Evolutionary conservation across 2,113 vertebrate genomes (phyloP), one percentile per base, ranked within the genome.

Genomic region (Coptodon rendalli): DNA sequence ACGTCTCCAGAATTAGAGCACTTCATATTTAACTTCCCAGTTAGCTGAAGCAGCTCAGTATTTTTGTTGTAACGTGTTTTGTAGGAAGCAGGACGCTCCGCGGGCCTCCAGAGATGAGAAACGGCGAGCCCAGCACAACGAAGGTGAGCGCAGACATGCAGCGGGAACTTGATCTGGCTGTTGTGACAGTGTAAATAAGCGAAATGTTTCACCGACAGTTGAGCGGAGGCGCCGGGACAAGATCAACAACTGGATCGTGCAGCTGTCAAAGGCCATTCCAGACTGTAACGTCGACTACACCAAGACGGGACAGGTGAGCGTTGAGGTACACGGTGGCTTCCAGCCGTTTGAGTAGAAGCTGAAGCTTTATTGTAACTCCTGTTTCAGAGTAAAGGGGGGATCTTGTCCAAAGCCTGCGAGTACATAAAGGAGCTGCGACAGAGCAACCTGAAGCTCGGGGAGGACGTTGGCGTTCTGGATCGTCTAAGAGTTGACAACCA

Each of bases 191-290:
- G 17, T 8, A 14, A 57, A 17, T 14, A 2, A 17, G 7, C 9
- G 1, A 31, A 22, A 27, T 34, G 19, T 71, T 24, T 5, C 52
- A 81, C 66, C 71, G 11, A 66, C 90, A 99, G 98, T 99, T 91
- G 98, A 98, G 90, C 97, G 98, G 27, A 95, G 98, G 27, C 97
- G 98, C 82, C 88, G 98, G 66, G 98, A 99, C 94, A 98, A 99
- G 92, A 99, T 99, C 85, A 98, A 99, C 93, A 99, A 99, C 94
- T 98, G 98, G 98, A 99, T 99, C 1, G 98, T 99, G 87, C 98
- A 98, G 95, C 96, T 99, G 24, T 99, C 98, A 3, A 99, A 99
- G 94, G 97, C 97, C 88, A 98, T 99, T 94, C 98, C 98, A 1
- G 98, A 99, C 94, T 98, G 98, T 87, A 98, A 97, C 31, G 96